Base-by-base conservation (phyloP, 2,888 invertebrate species). In the Eupithecia subfuscata region DNA sequence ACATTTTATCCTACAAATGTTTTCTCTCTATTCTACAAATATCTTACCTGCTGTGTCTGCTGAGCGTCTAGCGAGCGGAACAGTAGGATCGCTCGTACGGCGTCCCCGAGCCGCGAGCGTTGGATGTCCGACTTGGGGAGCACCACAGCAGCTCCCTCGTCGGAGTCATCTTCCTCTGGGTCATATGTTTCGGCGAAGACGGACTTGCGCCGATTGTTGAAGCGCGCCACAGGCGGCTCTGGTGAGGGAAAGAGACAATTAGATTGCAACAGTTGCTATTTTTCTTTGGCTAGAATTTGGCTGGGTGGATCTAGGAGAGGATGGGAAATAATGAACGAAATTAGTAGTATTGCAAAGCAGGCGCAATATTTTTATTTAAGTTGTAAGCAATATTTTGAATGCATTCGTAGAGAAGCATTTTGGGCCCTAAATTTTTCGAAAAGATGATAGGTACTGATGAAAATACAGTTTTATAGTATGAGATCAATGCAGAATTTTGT, bases 171-270 rank as follows among this genome's bases (percentile, higher is more conserved):
- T 83, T 98, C 98, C 93, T 99, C 99, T 14, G 99, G 99, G 95
- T 99, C 98, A 91, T 99, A 99, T 2, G 99, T 97, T 95, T 99
- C 99, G 79, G 99, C 99, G 91, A 99, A 99, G 73, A 99, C 99
- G 56, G 98, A 98, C 96, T 98, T 98, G 91, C 98, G 97, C 79
- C 98, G 96, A 82, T 96, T 96, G 87, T 96, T 96, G 91, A 97
- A 98, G 92, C 97, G 96, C 88, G 96, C 96, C 89, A 97, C 96
- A 81, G 97, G 97, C 89, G 98, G 98, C 95, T 98, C 98, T 97
- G 79, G 5, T 9, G 56, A n/a, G 16, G 6, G 37, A 95, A 75
- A 93, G 88, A 70, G 45, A 69, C 79, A 14, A 65, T 78, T 37
- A 75, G 22, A 52, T 48, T 74, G 30, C 64, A 40, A 40, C 64